A percentile compares a stretch with the other conserved stretches of the same genome.
phyloP scores from a whole-genome alignment of 2,888 invertebrate genomes.

The Protophormia terraenovae region DNA sequence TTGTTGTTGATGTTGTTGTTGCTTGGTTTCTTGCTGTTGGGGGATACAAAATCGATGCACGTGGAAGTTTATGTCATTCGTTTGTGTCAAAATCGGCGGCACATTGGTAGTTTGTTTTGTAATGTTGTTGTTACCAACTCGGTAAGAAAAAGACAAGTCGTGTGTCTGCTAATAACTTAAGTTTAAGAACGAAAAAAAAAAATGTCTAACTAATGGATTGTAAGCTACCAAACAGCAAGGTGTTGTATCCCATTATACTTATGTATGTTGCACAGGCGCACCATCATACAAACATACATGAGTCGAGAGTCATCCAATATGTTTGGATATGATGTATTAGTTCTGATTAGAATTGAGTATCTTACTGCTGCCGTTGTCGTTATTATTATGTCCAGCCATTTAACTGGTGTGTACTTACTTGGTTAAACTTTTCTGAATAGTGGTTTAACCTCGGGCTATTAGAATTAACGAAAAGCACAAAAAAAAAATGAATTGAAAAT shows the following conservation, averaged over 20 bases:
- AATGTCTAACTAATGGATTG: conserved; percentile 61
- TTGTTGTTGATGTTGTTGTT: conserved; percentile 9
- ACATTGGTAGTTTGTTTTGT: conserved; percentile 37
- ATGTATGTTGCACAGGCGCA: conserved; percentile 40
- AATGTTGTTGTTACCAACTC: background rate
- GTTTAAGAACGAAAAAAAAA: conserved; percentile 8
- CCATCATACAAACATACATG: background rate
- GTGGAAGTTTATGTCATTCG: conserved; percentile 68
- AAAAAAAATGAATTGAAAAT: background rate
- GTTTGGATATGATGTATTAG: conserved; percentile 70
- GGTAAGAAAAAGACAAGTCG: conserved; percentile 52
- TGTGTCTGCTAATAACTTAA: conserved; percentile 62
- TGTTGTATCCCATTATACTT: conserved; percentile 60
- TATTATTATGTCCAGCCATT: conserved; percentile 32
- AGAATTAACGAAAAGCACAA: conserved; percentile 52
- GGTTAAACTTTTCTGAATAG: conserved; percentile 51
- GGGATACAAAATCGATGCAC: conserved; percentile 62
- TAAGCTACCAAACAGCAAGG: conserved; percentile 59
- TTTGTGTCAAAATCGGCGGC: conserved; percentile 65
- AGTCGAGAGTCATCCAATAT: background rate
- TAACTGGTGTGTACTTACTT: conserved; percentile 21
- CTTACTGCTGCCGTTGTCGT: background rate
- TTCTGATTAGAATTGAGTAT: conserved; percentile 70
- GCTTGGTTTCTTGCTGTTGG: conserved; percentile 28
- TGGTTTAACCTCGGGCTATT: conserved; percentile 67